Base-by-base conservation (phyloP, 2,113 vertebrate genomes). In the Myxocyprinus asiaticus region DNA sequence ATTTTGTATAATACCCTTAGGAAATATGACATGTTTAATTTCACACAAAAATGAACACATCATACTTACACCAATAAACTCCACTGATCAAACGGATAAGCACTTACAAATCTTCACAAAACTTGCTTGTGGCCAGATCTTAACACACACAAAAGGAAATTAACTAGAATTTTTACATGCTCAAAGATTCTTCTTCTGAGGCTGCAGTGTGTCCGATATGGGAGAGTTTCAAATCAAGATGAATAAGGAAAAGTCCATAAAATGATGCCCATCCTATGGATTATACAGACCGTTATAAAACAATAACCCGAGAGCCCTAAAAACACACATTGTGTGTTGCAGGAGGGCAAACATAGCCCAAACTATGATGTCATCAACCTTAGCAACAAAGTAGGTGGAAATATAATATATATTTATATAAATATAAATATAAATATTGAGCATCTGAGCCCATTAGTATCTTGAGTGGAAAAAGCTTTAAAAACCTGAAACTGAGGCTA, bases 11-110 rank as follows among this genome's bases (percentile, higher is more conserved):
- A 69, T 55, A 55, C 2, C 9, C 56, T 58, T 14, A 62, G 62
- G 22, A 6, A 33, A 33, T 33, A 33, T 33, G 22, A 33, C 22
- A 22, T n/a, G 3, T 33, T n/a, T 45, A 50, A 74, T 62, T 48
- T 12, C 22, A 33, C 22, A 33, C 22, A 33, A 33, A 33, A 47
- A 59, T 33, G 10, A 59, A 63, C 61, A 50, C 48, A n/a, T 1
- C 42, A 72, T 17, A 58, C 53, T 59, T 59, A 55, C 53, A 53
- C 47, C 11, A 53, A 42, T 53, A 55, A 70, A 22, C 67, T 56
- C 22, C 9, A 56, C 17, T 8, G 67, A 74, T 74, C 71, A 74
- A 74, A 74, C 22, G 22, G 22, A 33, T 48, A 74, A 74, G 56
- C 44, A 5, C 71, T 73, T 73, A 12, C n/a, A 62, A 50, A 74